These are phyloP conservation scores for Pitta sordida DNA, from an alignment of 2,113 vertebrate species.

Conservation along the genomic window DNA sequence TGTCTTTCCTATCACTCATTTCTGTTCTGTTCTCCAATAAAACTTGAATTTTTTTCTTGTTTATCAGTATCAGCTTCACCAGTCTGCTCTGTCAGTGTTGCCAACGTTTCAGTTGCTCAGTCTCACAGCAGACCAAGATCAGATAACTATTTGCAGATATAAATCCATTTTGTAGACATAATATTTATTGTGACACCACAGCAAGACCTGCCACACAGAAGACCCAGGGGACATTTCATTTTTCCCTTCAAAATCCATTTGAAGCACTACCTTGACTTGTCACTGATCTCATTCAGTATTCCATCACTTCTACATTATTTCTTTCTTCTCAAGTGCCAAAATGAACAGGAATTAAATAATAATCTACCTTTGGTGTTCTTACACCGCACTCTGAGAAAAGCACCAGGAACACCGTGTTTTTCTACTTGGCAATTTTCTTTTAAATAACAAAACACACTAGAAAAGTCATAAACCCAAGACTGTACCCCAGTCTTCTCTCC, in stretches of 20 bases:
- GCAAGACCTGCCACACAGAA: neutral
- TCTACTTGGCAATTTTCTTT: neutral
- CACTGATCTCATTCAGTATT: neutral
- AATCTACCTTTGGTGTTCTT: neutral
- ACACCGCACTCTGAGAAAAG: neutral
- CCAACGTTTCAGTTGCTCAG: neutral
- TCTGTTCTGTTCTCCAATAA: constrained; percentile 34
- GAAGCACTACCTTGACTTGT: neutral
- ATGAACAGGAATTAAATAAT: neutral
- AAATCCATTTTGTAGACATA: neutral
- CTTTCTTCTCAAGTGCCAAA: neutral
- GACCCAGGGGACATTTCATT: neutral
- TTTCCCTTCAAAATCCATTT: neutral
- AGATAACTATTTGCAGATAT: neutral
- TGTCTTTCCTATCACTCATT: neutral
- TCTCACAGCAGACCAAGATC: neutral
- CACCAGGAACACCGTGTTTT: neutral
- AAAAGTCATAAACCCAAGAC: neutral
- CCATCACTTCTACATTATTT: neutral
- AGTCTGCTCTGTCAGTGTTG: neutral
- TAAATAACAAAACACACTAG: neutral
- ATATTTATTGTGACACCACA: neutral
- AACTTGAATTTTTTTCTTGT: constrained; percentile 3
- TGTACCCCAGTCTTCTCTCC: neutral
- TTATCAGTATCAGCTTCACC: neutral